Evolutionary conservation across 2,797 vertebrate genomes (phyloP).

Genomic region (Pseudocheirus occidentalis): DNA sequence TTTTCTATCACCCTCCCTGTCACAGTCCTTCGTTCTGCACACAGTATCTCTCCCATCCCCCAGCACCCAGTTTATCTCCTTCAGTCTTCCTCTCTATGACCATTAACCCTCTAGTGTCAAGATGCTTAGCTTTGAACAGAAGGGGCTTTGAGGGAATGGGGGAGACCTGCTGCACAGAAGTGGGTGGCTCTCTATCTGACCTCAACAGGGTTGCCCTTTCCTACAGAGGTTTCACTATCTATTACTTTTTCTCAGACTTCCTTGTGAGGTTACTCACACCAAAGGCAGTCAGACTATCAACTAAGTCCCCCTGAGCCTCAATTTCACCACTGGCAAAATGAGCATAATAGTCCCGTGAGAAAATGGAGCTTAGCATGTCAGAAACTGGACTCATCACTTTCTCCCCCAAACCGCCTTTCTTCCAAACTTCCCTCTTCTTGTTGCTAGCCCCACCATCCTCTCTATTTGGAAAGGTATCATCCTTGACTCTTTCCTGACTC

Average conservation of each 20-base stretch:
- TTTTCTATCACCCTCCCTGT: background rate
- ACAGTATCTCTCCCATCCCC: background rate
- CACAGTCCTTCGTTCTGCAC: background rate
- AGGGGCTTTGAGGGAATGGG: background rate
- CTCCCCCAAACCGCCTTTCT: background rate
- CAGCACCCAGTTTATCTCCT: background rate
- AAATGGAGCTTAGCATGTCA: background rate
- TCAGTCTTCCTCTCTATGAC: background rate
- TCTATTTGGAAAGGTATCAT: background rate
- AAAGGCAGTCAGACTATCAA: background rate
- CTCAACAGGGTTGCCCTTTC: background rate
- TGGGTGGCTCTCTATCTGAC: too few species aligned
- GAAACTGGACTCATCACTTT: background rate
- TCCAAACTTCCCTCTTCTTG: background rate
- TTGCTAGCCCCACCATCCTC: background rate
- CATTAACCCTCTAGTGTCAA: background rate
- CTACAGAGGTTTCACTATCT: background rate
- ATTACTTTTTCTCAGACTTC: background rate
- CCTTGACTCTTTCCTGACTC: background rate
- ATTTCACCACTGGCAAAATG: background rate
- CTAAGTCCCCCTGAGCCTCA: background rate
- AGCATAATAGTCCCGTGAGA: background rate
- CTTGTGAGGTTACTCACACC: background rate
- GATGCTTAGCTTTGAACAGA: background rate
- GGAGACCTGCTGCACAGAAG: background rate